Base-by-base conservation (phyloP, 2,888 invertebrate genomes). In the Sarcophaga caerulescens region DNA sequence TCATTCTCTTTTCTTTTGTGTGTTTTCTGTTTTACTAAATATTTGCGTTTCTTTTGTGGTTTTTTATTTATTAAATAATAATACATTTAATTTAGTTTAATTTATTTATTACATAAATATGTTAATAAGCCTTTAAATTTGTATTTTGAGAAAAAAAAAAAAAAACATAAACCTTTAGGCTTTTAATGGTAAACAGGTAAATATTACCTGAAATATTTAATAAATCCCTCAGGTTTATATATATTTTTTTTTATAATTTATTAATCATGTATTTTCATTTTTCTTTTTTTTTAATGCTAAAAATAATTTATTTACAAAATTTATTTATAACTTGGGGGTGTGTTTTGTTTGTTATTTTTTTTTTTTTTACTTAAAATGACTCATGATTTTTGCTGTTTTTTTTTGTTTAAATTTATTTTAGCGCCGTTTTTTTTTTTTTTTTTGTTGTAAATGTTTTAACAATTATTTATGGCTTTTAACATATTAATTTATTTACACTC, bases 391-490 rank as follows among this genome's bases (percentile, higher is more conserved):
- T 45, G 17, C 45, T n/a, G 17, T n/a, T 21, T 52, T 74, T 47
- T 63, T 47, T 6, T 14, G 6, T 52, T 57, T 47, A 71, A 35
- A 35, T 52, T 52, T 12, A 14, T 52, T 52, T 52, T 14, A 52
- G 17, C 52, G 52, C 52, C 52, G 25, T 71, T 74, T 25, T 19
- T 60, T 52, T 52, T 52, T 12, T 52, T 71, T 74, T 25, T 19
- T 60, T 52, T 52, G 14, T 12, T 52, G 3, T 14, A 14, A 17
- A 52, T 52, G 4, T 59, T 10, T 70, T 70, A 75, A 69, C 44
- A 81, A 75, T 71, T 60, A 76, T 70, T 19, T 84, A 84, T 84
- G 84, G 84, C 84, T 21, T 45, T 69, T 21, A 70, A 79, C 75
- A 35, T 69, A 21, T 17, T 63, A 45, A 52, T 57, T 62, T 68